phyloP scores from a whole-genome alignment of 2,797 vertebrate genomes.

The Oceanodroma leucorhoa region DNA sequence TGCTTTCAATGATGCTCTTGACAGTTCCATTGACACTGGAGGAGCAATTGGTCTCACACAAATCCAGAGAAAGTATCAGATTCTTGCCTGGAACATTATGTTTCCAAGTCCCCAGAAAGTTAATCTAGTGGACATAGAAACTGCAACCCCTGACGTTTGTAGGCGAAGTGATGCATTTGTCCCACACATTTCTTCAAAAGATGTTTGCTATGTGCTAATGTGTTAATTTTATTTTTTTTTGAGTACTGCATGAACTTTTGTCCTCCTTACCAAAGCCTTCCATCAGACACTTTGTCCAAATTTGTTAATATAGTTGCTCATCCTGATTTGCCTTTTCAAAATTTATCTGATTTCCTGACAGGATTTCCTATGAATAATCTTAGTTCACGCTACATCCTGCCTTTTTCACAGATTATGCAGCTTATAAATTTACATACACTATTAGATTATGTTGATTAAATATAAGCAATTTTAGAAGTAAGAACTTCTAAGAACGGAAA shows the following conservation, averaged over 20 bases:
- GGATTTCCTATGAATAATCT: neutral
- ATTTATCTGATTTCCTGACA: neutral
- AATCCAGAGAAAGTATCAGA: neutral
- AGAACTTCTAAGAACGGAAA: neutral
- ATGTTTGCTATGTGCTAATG: neutral
- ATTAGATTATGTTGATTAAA: neutral
- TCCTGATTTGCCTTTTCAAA: neutral
- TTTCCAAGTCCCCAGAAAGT: neutral
- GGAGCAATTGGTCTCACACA: neutral
- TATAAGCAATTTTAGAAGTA: neutral
- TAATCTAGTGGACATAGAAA: neutral
- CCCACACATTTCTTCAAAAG: neutral
- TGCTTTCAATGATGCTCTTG: neutral
- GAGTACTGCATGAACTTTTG: neutral
- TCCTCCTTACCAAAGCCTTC: neutral
- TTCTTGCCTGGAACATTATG: neutral
- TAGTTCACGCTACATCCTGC: neutral
- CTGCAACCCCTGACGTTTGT: neutral
- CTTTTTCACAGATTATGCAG: neutral
- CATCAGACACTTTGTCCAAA: neutral
- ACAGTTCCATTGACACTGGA: neutral
- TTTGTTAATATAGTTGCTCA: neutral
- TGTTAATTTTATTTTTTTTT: neutral
- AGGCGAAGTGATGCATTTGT: neutral
- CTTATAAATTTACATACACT: neutral